Base-by-base conservation (phyloP, 2,113 vertebrate genomes). In the Emydocephalus ijimae region DNA sequence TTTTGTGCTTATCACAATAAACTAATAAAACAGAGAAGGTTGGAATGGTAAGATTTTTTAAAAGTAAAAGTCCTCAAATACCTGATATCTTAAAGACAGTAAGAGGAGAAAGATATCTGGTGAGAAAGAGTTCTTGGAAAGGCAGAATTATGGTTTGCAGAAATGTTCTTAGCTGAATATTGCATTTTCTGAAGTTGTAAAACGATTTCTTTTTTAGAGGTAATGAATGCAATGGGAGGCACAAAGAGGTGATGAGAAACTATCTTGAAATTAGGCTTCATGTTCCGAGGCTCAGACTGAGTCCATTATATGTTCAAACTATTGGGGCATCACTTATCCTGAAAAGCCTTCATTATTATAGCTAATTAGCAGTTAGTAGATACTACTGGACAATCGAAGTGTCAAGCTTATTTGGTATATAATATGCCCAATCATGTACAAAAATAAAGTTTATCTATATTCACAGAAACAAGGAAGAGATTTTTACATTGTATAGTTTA, bases 391-490 rank as follows among this genome's bases (percentile, higher is more conserved):
- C 91, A 88, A 94, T 81, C 92, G 94, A 94, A 21, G 90, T 94
- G 89, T 55, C 93, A 90, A 61, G 89, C 92, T 91, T 90, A 94
- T 96, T 96, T 95, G 95, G 93, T 93, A 96, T 95, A 96, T 64
- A 96, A 95, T 94, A 96, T 0, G 4, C 55, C 88, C 92, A 89
- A 55, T 92, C 93, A 93, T 91, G 93, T 96, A 96, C 90, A 96
- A 97, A 97, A 97, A 96, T 97, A 96, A 96, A 94, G 94, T 95
- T 94, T 96, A 61, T 95, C 91, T 85, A 94, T 95, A 94, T 91
- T 93, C 93, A 94, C 87, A 74, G 86, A 88, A 0, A 20, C 0
- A 0, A 95, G 89, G 59, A 91, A 93, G 92, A 94, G 0, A 0
- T 94, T 95, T 50, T 95, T 52, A 94, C 61, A 90, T 39, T 92